These are phyloP conservation scores for Patella vulgata DNA, from an alignment of 1,140 invertebrate species.

Conservation along the genomic window DNA sequence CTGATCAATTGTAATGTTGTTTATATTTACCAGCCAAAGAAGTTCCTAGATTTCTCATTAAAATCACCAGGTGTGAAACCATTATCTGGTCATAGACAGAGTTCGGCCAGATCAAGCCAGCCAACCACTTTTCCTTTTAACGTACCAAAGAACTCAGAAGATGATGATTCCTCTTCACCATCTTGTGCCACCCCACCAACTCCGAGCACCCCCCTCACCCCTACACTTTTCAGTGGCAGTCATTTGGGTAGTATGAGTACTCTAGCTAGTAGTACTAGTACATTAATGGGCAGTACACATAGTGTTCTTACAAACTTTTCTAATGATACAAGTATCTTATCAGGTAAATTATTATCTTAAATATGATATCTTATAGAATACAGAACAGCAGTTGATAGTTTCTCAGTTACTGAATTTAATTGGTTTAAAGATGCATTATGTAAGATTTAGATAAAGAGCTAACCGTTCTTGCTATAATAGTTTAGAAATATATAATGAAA, in stretches of 20 bases:
- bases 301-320: background rate
- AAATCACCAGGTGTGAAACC: conserved; percentile 93
- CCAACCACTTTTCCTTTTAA: conserved; percentile 56
- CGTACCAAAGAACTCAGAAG: conserved; percentile 56
- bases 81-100: conserved; percentile 61
- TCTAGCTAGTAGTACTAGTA: background rate
- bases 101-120: conserved; percentile 59
- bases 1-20: too few species aligned
- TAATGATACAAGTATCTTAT: conserved; percentile 2
- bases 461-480: too few species aligned
- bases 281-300: background rate
- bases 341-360: conserved; percentile 12
- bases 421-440: too few species aligned
- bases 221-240: conserved; percentile 45
- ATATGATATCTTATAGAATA: background rate
- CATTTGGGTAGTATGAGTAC: conserved; percentile 68
- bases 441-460: too few species aligned
- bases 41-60: conserved; percentile 80
- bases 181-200: conserved; percentile 50
- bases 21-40: conserved; percentile 74
- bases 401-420: background rate
- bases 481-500: too few species aligned
- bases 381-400: background rate
- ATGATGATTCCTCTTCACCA: conserved; percentile 34
- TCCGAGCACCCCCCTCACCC: conserved; percentile 59